Conservation (phyloP, 2,113 vertebrate genomes). For the Rana temporaria region DNA sequence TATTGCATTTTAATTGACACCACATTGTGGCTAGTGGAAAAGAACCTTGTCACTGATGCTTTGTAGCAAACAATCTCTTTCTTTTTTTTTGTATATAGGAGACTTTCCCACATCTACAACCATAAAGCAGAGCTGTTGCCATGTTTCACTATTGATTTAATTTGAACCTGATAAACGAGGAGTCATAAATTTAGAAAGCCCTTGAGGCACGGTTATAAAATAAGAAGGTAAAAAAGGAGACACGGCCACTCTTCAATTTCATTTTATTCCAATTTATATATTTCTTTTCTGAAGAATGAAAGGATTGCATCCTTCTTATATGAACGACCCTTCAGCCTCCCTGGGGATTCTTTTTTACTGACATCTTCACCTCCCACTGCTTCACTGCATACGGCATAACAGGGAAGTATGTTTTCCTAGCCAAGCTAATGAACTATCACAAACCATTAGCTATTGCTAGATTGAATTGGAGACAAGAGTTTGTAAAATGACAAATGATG, state of each 20-base stretch:
- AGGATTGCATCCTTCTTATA: slow-evolving; percentile 23
- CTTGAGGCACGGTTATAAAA: slow-evolving; percentile 32
- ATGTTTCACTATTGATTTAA: slow-evolving; percentile 47
- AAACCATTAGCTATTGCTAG: not conserved
- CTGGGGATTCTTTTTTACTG: not conserved
- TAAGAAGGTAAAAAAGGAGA: slow-evolving; percentile 15
- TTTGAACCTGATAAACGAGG: slow-evolving; percentile 53
- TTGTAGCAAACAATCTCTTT: too few relatives aligned
- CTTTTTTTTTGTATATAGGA: not conserved
- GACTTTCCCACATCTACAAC: slow-evolving; percentile 11
- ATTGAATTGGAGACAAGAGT: slow-evolving; percentile 15
- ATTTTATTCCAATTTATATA: slow-evolving; percentile 33
- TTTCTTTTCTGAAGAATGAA: slow-evolving; percentile 30
- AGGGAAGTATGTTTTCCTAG: not conserved
- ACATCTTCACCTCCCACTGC: slow-evolving; percentile 16
- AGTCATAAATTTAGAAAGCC: slow-evolving; percentile 39
- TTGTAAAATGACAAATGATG: slow-evolving; percentile 2
- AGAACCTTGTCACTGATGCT: too few relatives aligned
- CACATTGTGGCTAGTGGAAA: too few relatives aligned
- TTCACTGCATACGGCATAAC: slow-evolving; percentile 21
- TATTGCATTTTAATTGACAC: too few relatives aligned
- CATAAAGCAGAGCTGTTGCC: slow-evolving; percentile 23
- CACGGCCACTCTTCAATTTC: not conserved
- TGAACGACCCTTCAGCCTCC: slow-evolving; percentile 34
- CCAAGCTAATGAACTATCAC: not conserved